Evolutionary conservation across 2,113 vertebrate species (phyloP).

Genomic region (Himantopus leucocephalus): DNA sequence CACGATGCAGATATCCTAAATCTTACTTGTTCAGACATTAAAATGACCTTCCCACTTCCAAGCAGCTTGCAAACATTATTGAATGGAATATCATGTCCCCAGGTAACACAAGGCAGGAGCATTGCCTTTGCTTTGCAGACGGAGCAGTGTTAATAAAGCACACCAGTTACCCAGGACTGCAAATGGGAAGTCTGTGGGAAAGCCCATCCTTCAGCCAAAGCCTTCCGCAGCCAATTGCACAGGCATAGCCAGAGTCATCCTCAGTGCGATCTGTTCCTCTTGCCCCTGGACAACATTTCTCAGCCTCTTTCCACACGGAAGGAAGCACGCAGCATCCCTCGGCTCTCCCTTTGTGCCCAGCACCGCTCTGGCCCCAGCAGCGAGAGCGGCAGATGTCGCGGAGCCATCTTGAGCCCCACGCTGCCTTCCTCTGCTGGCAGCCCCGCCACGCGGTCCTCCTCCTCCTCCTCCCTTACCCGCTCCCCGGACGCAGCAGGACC

Average conservation of each 20-base stretch:
- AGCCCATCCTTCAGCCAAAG: not conserved
- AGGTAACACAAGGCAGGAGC: not conserved
- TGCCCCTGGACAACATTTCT: rapidly evolving
- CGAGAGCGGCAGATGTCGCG: not conserved
- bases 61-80: not conserved
- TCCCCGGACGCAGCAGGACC: not conserved
- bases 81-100: not conserved
- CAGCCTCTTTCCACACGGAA: rapidly evolving
- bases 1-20: not conserved
- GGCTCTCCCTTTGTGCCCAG: not conserved
- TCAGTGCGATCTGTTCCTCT: rapidly evolving
- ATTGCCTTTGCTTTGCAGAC: not conserved
- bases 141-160: too few relatives aligned
- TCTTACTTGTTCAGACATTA: not conserved
- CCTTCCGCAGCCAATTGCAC: not conserved
- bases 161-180: too few relatives aligned
- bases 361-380: not conserved
- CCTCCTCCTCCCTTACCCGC: not conserved
- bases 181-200: not conserved
- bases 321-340: not conserved
- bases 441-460: rapidly evolving
- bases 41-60: not conserved
- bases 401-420: slow-evolving; percentile 11
- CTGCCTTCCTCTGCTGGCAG: not conserved
- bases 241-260: rapidly evolving